phyloP scores from a whole-genome alignment of 2,888 invertebrate genomes.

The Nasonovia ribisnigri region DNA sequence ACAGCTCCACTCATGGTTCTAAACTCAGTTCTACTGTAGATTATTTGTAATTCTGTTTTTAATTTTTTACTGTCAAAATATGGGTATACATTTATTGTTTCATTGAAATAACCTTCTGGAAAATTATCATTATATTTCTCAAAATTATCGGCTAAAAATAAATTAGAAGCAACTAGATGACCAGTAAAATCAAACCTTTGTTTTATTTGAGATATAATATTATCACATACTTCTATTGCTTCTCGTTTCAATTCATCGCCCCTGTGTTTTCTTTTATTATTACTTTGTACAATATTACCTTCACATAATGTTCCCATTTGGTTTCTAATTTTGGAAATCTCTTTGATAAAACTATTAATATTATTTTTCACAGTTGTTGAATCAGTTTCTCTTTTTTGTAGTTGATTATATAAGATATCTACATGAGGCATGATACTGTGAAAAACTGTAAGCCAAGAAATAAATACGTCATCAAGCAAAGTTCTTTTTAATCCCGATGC shows the following conservation, averaged over 20 bases:
- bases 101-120: constrained; percentile 16
- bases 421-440: neutral
- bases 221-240: constrained; percentile 35
- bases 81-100: neutral
- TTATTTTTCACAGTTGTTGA: constrained; percentile 26
- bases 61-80: neutral
- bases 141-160: neutral
- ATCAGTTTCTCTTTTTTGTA: constrained; percentile 29
- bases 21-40: constrained; percentile 14
- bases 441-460: too few species aligned
- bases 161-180: neutral
- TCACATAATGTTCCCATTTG: constrained; percentile 11
- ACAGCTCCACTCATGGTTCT: neutral
- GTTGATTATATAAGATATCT: constrained; percentile 19
- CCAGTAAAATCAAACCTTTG: constrained; percentile 26
- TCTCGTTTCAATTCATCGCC: neutral
- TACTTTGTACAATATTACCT: neutral
- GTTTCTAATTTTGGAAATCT: neutral
- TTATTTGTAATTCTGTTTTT: constrained; percentile 11
- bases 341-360: constrained; percentile 11
- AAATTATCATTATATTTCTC: neutral
- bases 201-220: constrained; percentile 3
- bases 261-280: constrained; percentile 7
- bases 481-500: neutral
- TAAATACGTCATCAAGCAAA: too few species aligned